These are phyloP conservation scores for Carapus acus DNA, from an alignment of 2,797 vertebrate genomes.

Conservation along the genomic window DNA sequence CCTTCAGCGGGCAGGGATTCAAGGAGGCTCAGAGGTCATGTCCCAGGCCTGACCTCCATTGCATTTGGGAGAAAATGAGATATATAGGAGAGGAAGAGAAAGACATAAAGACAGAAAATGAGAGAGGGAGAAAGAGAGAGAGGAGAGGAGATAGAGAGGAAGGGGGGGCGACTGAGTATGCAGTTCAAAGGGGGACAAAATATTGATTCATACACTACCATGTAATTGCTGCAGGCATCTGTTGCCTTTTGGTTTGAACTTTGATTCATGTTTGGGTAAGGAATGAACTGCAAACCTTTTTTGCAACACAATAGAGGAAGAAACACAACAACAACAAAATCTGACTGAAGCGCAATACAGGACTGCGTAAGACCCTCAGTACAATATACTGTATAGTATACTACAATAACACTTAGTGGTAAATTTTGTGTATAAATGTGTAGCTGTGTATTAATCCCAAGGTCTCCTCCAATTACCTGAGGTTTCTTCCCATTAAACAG, in stretches of 20 bases:
- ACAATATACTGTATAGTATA: no score
- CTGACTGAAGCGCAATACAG: no score
- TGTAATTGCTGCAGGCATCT: constrained; percentile 59
- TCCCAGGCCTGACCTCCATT: constrained; percentile 60
- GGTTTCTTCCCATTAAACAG: no score
- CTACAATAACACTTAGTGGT: no score
- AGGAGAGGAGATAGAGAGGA: no score
- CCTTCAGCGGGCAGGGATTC: constrained; percentile 25
- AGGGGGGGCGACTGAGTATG: constrained; percentile 18
- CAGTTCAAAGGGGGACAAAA: constrained; percentile 46
- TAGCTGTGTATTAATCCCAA: no score
- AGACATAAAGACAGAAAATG: no score
- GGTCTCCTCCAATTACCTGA: no score
- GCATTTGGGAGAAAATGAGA: constrained; percentile 51
- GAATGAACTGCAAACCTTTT: constrained; percentile 41
- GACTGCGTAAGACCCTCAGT: no score
- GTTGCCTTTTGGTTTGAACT: constrained; percentile 40
- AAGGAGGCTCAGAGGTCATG: constrained; percentile 45
- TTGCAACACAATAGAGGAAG: constrained; percentile 31
- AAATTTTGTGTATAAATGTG: no score
- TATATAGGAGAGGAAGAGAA: constrained; percentile 36
- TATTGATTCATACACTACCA: constrained; percentile 57
- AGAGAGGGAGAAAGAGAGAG: no score
- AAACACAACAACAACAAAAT: constrained; percentile 7
- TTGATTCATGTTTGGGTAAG: constrained; percentile 31